A percentile compares a stretch with the other conserved stretches of the same genome.
phyloP scores from a whole-genome alignment of 2,113 vertebrate species.

The Empidonax traillii region DNA sequence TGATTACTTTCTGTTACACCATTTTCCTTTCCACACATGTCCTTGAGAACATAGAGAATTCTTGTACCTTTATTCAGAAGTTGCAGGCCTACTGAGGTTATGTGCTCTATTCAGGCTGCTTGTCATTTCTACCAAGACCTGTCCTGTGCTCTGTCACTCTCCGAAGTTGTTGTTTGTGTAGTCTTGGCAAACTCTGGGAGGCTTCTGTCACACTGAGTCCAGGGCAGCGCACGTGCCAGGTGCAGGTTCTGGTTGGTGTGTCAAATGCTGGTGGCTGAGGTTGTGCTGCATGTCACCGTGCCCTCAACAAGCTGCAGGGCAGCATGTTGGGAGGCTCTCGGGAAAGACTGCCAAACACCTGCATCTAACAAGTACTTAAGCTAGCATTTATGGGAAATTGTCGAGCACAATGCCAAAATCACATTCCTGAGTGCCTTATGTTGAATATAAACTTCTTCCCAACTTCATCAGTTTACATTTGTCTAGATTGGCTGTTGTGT shows the following conservation, averaged over 20 bases:
- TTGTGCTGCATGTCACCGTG: background rate
- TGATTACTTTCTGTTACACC: background rate
- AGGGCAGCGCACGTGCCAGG: fast-evolving
- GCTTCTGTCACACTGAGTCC: fast-evolving
- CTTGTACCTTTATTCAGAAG: background rate
- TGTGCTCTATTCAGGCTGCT: background rate
- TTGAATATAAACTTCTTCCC: background rate
- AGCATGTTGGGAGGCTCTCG: background rate
- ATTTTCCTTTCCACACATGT: background rate
- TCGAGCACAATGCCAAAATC: background rate
- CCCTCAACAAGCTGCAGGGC: background rate
- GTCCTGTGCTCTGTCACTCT: fast-evolving
- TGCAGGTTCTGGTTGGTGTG: background rate
- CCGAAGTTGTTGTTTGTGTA: background rate
- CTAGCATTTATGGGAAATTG: background rate
- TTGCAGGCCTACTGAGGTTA: background rate
- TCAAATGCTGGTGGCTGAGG: background rate
- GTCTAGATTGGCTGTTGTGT: background rate
- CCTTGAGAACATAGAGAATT: background rate
- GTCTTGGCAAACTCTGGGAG: background rate
- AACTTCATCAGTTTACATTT: background rate
- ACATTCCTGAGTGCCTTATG: background rate
- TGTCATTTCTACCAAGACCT: background rate
- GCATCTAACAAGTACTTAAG: background rate
- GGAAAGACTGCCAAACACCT: background rate